phyloP scores from a whole-genome alignment of 2,113 vertebrate genomes.

The Dendropsophus ebraccatus region DNA sequence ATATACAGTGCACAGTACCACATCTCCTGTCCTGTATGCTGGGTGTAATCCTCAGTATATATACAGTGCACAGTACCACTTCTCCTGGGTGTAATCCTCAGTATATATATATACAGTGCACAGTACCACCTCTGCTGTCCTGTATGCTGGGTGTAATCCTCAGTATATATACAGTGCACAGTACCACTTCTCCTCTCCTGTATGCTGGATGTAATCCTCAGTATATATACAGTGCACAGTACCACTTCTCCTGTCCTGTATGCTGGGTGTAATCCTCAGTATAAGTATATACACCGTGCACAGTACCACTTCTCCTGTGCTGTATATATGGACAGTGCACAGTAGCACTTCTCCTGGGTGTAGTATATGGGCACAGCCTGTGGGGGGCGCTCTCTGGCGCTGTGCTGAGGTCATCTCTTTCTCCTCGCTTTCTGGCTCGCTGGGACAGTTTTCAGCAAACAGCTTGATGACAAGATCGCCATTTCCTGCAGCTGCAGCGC shows the following conservation, averaged over 20 bases:
- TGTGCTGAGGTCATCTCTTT: constrained; percentile 55
- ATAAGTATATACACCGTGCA: too few species aligned
- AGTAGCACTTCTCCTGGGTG: neutral
- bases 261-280: too few species aligned
- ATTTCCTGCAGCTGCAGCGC: constrained; percentile 57
- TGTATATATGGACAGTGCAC: too few species aligned
- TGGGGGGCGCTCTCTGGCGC: too few species aligned
- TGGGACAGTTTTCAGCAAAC: constrained; percentile 55
- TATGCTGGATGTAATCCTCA: too few species aligned
- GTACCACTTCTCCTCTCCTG: neutral
- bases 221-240: too few species aligned
- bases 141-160: neutral
- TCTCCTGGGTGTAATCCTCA: neutral
- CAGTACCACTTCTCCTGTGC: too few species aligned
- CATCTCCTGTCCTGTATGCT: neutral
- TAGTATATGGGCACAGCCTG: neutral
- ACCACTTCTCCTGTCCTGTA: too few species aligned
- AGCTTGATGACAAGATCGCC: constrained; percentile 40
- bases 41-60: neutral
- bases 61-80: neutral
- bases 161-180: neutral
- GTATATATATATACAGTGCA: neutral
- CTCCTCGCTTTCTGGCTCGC: constrained; percentile 32
- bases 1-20: neutral
- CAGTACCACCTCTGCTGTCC: neutral